Base-by-base conservation (phyloP, 2,797 vertebrate genomes). In the Sarcoramphus papa region DNA sequence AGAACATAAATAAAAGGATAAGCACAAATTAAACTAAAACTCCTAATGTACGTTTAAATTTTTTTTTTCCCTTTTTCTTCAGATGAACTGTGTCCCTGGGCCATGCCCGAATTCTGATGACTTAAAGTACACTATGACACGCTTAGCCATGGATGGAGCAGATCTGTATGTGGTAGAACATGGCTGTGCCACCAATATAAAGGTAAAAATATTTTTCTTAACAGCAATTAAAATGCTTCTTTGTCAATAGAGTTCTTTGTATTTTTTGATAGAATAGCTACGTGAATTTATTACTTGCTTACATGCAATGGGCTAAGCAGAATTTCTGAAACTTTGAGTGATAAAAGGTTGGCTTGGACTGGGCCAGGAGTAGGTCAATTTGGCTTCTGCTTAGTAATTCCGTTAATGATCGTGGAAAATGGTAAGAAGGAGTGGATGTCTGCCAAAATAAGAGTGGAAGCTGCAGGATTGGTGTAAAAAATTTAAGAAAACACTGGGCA, bases 111-210 rank as follows among this genome's bases (percentile, higher is more conserved):
- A 99, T 7, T 99, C 99, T 6, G 99, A 99, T 97, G 99, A 99
- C 60, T 97, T 99, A 45, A 99, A 99, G 93, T 99, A 99, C 96
- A 99, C 99, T 7, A 99, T 99, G 99, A 99, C 99, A 28, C 98
- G 99, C 19, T 95, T 99, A 89, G 99, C 99, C 23, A 98, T 99
- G 91, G 99, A 99, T 74, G 99, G 99, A 78, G 98, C 98, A 37
- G 99, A 99, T 96, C 94, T 99, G 43, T 99, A 99, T 57, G 87
- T 99, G 37, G 99, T 99, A 81, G 99, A 99, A 87, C 99, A 99
- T 68, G 99, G 99, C 95, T 99, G 99, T 97, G 99, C 99, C 63
- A 98, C 99, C 82, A 99, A 98, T 90, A 93, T 99, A 95, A 99
- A 99, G 99, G 99, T 99, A 83, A 91, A 74, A 23, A 4, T 51